Conservation (phyloP, 1,140 invertebrate species). For the Ganaspis sp. region DNA sequence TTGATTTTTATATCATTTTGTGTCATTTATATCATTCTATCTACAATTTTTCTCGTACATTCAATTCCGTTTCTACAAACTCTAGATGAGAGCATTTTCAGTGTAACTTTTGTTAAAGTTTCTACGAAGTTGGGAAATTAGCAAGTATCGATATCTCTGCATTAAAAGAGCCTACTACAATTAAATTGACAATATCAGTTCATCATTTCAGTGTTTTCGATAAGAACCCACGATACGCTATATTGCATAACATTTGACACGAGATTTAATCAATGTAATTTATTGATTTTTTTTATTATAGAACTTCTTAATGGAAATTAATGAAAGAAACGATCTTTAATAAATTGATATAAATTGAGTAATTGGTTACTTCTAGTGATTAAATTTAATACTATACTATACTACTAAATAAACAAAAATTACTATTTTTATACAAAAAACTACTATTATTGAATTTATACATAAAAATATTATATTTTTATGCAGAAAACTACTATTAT, state of each 20-base stretch:
- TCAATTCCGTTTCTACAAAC: no score
- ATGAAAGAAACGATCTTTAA: neutral
- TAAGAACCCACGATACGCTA: neutral
- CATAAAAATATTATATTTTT: no score
- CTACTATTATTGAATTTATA: no score
- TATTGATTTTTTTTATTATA: neutral
- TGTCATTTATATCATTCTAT: no score
- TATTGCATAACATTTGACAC: neutral
- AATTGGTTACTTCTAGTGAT: neutral
- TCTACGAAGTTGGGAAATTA: neutral
- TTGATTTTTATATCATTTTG: no score
- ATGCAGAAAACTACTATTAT: no score
- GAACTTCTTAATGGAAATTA: neutral
- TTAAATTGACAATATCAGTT: neutral
- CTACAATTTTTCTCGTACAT: no score
- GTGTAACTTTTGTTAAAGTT: neutral
- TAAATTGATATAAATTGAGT: constrained; percentile 11
- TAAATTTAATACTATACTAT: no score
- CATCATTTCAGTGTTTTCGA: neutral
- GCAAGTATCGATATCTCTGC: neutral
- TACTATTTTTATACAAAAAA: no score
- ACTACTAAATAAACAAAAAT: no score
- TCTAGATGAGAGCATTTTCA: no score
- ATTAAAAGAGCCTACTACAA: neutral
- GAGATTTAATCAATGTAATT: constrained; percentile 10